Evolutionary conservation across 64 coral and sea anemone genomes (phyloP).

Genomic region (Acropora yongei): DNA sequence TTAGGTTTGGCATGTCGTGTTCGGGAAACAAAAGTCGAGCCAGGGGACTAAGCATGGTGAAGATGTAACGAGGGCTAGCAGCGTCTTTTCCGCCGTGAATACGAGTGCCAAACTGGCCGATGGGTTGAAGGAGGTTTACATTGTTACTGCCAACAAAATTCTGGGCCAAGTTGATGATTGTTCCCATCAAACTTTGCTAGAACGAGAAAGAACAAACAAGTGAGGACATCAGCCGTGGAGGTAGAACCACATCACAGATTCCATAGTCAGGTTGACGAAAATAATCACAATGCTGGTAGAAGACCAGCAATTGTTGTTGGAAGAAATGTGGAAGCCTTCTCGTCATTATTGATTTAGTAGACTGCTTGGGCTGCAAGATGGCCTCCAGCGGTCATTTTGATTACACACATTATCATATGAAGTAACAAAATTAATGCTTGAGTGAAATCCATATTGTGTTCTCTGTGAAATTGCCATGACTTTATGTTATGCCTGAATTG

Average conservation of each 20-base stretch:
- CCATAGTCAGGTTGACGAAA: too few species aligned
- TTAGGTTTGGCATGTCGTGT: constrained; percentile 81
- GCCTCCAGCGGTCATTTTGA: too few species aligned
- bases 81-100: constrained; percentile 96
- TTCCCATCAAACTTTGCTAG: constrained; percentile 93
- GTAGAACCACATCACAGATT: neutral
- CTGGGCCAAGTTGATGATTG: constrained; percentile 97
- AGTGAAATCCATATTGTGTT: too few species aligned
- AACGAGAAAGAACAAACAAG: neutral
- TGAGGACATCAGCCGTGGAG: neutral
- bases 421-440: too few species aligned
- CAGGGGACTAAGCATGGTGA: constrained; percentile 91
- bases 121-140: constrained; percentile 86
- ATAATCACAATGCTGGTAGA: too few species aligned
- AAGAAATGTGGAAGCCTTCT: too few species aligned
- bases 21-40: constrained; percentile 71
- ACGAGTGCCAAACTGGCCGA: constrained; percentile 99
- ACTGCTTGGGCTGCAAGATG: too few species aligned
- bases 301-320: too few species aligned
- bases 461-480: too few species aligned
- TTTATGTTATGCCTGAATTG: too few species aligned
- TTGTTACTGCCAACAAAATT: constrained; percentile 99
- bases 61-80: constrained; percentile 98
- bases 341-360: too few species aligned
- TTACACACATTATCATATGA: too few species aligned